phyloP scores from a whole-genome alignment of 2,113 vertebrate species.

The Hystrix brachyura region DNA sequence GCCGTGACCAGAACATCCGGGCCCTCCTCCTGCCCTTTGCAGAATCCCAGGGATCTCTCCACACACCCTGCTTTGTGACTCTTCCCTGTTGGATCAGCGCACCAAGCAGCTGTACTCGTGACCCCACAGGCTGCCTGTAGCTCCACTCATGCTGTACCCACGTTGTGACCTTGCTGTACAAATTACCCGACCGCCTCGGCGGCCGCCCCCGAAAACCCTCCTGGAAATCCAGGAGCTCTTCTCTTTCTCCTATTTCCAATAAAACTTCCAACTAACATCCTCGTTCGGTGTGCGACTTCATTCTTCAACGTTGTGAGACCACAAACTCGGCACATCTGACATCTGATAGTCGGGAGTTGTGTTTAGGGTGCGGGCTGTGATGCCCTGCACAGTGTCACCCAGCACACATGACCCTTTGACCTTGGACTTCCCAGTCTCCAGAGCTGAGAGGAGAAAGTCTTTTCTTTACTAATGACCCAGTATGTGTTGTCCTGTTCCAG shows the following conservation, averaged over 20 bases:
- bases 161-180: too few species aligned
- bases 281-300: neutral
- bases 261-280: neutral
- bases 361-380: neutral
- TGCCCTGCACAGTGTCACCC: neutral
- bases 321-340: neutral
- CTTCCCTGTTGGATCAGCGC: too few species aligned
- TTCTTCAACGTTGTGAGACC: neutral
- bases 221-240: too few species aligned
- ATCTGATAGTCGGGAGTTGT: neutral
- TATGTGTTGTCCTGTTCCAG: neutral
- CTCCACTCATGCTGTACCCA: neutral
- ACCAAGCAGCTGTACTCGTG: neutral
- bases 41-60: too few species aligned
- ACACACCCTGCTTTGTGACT: rapidly evolving
- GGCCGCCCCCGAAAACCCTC: too few species aligned
- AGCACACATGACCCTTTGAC: neutral
- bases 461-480: neutral
- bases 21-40: too few species aligned
- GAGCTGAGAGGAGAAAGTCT: neutral
- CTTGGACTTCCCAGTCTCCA: neutral
- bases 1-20: too few species aligned
- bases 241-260: neutral
- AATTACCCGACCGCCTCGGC: neutral
- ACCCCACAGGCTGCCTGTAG: neutral